phyloP scores from a whole-genome alignment of 2,797 vertebrate species.

The Periparus ater region DNA sequence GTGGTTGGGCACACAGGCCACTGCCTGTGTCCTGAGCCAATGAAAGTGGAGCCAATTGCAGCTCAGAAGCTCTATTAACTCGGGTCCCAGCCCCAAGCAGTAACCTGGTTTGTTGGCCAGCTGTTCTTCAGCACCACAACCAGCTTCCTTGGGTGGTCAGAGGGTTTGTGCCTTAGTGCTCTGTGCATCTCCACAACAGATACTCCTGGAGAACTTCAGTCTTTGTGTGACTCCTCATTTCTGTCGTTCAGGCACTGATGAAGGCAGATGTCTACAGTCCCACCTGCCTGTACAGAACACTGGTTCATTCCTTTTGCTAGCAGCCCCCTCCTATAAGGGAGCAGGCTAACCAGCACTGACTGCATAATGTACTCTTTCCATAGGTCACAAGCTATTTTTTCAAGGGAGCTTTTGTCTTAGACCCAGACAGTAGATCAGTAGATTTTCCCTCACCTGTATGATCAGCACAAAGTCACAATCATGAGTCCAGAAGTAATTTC shows the following conservation, averaged over 20 bases:
- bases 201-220: not conserved
- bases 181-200: not conserved
- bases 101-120: not conserved
- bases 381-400: not conserved
- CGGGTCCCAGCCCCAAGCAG: not conserved
- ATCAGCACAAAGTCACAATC: not conserved
- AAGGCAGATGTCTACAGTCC: not conserved
- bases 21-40: not conserved
- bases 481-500: not conserved
- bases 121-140: not conserved
- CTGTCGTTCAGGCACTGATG: not conserved
- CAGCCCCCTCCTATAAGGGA: not conserved
- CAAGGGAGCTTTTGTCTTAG: not conserved
- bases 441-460: not conserved
- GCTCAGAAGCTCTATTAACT: not conserved
- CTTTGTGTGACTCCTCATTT: not conserved
- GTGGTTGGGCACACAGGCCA: accelerated
- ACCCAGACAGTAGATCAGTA: not conserved
- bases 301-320: not conserved
- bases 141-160: not conserved
- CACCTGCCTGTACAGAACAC: not conserved
- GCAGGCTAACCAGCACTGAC: not conserved
- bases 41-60: not conserved
- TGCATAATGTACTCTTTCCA: not conserved
- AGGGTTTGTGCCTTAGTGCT: not conserved